Evolutionary conservation across 2,888 invertebrate genomes (phyloP).

Genomic region (Cerceris ruficornis): DNA sequence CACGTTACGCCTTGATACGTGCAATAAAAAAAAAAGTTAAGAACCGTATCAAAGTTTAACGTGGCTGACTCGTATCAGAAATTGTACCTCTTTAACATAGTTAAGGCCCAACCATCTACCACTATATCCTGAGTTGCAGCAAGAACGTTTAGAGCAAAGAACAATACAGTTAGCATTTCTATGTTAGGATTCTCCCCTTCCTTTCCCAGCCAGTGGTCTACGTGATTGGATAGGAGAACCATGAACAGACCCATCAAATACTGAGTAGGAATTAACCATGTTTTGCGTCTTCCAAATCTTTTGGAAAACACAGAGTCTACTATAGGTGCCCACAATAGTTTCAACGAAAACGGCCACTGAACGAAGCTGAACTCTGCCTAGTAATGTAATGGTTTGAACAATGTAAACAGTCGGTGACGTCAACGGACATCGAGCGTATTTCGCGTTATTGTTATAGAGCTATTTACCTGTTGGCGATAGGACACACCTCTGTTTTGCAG

Average conservation of each 20-base stretch:
- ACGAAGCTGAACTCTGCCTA: constrained; percentile 96
- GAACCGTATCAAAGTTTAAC: no score
- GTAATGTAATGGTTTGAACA: not conserved
- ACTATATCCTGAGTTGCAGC: constrained; percentile 99
- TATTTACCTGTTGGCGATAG: constrained; percentile 93
- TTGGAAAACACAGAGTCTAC: constrained; percentile 95
- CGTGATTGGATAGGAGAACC: constrained; percentile 90
- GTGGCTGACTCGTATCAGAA: not conserved
- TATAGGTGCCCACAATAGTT: constrained; percentile 98
- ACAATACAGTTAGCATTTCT: constrained; percentile 90
- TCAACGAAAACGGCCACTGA: constrained; percentile 95
- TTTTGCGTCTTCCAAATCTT: constrained; percentile 95
- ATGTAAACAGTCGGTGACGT: not conserved
- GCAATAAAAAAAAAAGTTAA: not conserved
- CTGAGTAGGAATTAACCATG: constrained; percentile 97
- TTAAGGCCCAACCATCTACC: constrained; percentile 99
- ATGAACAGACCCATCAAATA: constrained; percentile 95
- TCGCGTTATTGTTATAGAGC: not conserved
- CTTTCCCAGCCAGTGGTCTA: constrained; percentile 90
- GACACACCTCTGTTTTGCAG: constrained; percentile 95
- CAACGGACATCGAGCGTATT: not conserved
- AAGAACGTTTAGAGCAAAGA: constrained; percentile 96
- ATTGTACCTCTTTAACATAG: constrained; percentile 94
- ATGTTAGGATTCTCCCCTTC: constrained; percentile 86
- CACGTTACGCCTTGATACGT: constrained; percentile 86